These are phyloP conservation scores for Pseudomyrmex gracilis DNA, from an alignment of 1,140 invertebrate species.

Conservation along the genomic window DNA sequence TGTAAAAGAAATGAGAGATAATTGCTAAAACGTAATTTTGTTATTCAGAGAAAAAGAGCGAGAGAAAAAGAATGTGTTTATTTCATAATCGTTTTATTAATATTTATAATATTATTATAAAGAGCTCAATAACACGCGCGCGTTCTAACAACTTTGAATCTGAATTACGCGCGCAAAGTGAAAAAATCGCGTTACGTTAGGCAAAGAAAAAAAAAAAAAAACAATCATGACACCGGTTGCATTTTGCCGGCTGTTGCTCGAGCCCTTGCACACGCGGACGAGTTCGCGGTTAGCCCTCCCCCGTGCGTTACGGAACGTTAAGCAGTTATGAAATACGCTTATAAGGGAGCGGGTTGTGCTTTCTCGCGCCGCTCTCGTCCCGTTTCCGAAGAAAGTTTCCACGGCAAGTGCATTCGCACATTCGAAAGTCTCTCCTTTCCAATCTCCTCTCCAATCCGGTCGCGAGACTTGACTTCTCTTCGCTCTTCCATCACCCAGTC, in stretches of 20 bases:
- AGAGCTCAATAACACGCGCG: too few relatives aligned
- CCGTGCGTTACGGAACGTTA: constrained; percentile 81
- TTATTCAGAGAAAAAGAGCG: too few relatives aligned
- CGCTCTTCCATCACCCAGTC: too few relatives aligned
- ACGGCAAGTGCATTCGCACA: constrained; percentile 79
- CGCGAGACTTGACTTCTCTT: neutral
- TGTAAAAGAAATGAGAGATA: too few relatives aligned
- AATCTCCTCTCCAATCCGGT: constrained; percentile 45
- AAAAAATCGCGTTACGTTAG: constrained; percentile 28
- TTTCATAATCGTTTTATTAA: neutral
- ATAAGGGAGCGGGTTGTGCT: constrained; percentile 77
- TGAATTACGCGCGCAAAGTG: neutral
- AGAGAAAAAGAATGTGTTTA: too few relatives aligned
- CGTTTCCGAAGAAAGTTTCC: constrained; percentile 82
- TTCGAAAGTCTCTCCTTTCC: constrained; percentile 81
- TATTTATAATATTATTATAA: too few relatives aligned
- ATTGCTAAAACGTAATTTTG: too few relatives aligned
- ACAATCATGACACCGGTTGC: constrained; percentile 13
- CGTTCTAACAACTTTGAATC: neutral
- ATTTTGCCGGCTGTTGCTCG: neutral
- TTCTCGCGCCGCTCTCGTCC: constrained; percentile 80
- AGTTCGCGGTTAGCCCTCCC: constrained; percentile 65
- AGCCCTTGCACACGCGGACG: constrained; percentile 11
- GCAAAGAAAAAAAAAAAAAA: neutral
- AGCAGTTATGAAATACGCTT: constrained; percentile 84